A percentile compares a stretch with the other conserved stretches of the same genome.
phyloP scores from a whole-genome alignment of 1,140 invertebrate species.

The Psilanteris sp. region DNA sequence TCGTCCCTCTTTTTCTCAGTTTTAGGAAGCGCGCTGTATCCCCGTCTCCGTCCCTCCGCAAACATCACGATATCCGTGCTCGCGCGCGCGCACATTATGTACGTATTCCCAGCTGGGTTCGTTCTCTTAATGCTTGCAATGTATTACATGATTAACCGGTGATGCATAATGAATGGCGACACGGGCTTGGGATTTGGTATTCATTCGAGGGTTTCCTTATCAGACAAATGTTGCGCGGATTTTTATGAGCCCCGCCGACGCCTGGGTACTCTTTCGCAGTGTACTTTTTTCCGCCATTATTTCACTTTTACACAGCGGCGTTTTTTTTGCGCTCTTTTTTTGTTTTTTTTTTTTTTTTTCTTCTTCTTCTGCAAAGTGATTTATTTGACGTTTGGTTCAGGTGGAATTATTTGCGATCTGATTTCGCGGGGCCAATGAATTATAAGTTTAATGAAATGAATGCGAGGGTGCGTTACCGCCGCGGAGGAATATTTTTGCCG shows the following conservation, averaged over 20 bases:
- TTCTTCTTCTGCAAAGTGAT: slow-evolving; percentile 15
- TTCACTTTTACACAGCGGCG: too few species aligned
- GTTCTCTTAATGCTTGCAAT: slow-evolving; percentile 41
- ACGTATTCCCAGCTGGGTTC: slow-evolving; percentile 41
- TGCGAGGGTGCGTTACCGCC: too few species aligned
- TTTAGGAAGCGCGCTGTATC: slow-evolving; percentile 3
- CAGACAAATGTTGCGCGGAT: slow-evolving; percentile 48
- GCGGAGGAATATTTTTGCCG: too few species aligned
- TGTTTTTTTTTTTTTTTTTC: slow-evolving; percentile 3
- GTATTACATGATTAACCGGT: slow-evolving; percentile 57
- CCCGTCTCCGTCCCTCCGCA: slow-evolving; percentile 16
- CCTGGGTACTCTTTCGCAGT: slow-evolving; percentile 23
- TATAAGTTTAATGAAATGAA: too few species aligned
- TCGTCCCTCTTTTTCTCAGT: slow-evolving; percentile 1
- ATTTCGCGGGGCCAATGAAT: too few species aligned
- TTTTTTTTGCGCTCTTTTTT: too few species aligned
- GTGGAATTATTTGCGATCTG: slow-evolving; percentile 4
- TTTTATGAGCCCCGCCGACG: slow-evolving; percentile 35
- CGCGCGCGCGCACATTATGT: slow-evolving; percentile 34
- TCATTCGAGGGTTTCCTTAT: slow-evolving; percentile 50
- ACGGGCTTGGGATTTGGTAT: slow-evolving; percentile 36
- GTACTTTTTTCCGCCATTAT: too few species aligned
- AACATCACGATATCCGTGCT: slow-evolving; percentile 53
- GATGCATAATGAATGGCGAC: slow-evolving; percentile 58
- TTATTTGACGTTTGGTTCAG: slow-evolving; percentile 26